Conservation (phyloP, 2,888 invertebrate species). For the Meiosimyza decipiens region DNA sequence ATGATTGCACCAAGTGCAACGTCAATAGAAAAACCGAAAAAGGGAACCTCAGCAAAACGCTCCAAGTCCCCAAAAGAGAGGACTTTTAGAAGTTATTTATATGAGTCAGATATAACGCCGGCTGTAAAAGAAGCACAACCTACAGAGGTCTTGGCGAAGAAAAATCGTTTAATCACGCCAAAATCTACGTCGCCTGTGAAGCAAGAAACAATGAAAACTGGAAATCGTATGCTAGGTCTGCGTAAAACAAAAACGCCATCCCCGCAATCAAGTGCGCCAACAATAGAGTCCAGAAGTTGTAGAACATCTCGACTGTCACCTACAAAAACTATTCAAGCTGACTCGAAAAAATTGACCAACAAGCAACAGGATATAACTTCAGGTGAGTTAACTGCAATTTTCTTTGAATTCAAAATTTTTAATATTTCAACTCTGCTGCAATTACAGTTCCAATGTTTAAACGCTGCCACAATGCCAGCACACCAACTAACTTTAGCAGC, state of each 20-base stretch:
- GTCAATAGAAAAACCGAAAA: conserved; percentile 34
- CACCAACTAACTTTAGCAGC: conserved; percentile 28
- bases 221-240: conserved; percentile 26
- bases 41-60: conserved; percentile 42
- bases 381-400: conserved; percentile 4
- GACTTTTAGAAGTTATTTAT: conserved; percentile 46
- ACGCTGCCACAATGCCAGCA: conserved; percentile 11
- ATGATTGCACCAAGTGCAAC: conserved; percentile 11
- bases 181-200: conserved; percentile 30
- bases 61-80: conserved; percentile 45
- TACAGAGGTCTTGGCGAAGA: conserved; percentile 40
- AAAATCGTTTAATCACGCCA: conserved; percentile 32
- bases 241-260: conserved; percentile 28
- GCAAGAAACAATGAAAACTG: conserved; percentile 11
- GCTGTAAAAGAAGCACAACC: conserved; percentile 16
- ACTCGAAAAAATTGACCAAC: conserved; percentile 10
- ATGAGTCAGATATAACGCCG: conserved; percentile 23
- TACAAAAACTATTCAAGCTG: conserved; percentile 1
- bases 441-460: conserved; percentile 25
- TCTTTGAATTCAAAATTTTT: not conserved
- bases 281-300: not conserved
- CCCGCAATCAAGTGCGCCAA: not conserved
- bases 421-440: not conserved
- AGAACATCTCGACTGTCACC: conserved; percentile 1
- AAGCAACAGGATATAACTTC: conserved; percentile 19